Conservation (phyloP, 92 coral and sea anemone species). For the Hydrozoanthus gracilis region DNA sequence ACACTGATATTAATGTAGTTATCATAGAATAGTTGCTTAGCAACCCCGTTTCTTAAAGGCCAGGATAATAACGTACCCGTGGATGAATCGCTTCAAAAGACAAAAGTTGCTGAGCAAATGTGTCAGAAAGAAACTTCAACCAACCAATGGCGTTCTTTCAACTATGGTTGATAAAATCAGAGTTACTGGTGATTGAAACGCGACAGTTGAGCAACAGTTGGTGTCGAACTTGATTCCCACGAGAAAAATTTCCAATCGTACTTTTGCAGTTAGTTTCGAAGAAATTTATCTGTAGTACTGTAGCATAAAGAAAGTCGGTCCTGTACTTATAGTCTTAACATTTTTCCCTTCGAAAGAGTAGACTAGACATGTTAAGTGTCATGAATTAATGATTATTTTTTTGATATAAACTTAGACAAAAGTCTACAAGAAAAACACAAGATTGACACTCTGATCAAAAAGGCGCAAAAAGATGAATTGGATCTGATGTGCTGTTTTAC, state of each 20-base stretch:
- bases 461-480: not conserved
- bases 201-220: constrained; percentile 36
- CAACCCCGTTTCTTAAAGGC: constrained; percentile 34
- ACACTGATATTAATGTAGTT: not conserved
- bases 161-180: constrained; percentile 16
- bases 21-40: constrained; percentile 26
- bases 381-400: not conserved
- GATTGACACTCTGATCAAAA: not conserved
- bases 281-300: not conserved
- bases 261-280: not conserved
- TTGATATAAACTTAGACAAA: not conserved
- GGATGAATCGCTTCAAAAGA: constrained; percentile 23
- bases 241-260: constrained; percentile 3
- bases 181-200: constrained; percentile 1
- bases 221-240: constrained; percentile 27
- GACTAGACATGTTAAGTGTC: not conserved
- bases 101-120: constrained; percentile 77
- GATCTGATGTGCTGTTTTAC: not conserved
- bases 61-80: constrained; percentile 42
- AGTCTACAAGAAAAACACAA: not conserved
- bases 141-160: constrained; percentile 18
- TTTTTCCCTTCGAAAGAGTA: not conserved
- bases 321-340: too few relatives aligned
- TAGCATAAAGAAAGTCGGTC: not conserved
- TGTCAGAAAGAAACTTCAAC: constrained; percentile 40